Conservation (phyloP, 2,113 vertebrate species). For the Equus przewalskii region DNA sequence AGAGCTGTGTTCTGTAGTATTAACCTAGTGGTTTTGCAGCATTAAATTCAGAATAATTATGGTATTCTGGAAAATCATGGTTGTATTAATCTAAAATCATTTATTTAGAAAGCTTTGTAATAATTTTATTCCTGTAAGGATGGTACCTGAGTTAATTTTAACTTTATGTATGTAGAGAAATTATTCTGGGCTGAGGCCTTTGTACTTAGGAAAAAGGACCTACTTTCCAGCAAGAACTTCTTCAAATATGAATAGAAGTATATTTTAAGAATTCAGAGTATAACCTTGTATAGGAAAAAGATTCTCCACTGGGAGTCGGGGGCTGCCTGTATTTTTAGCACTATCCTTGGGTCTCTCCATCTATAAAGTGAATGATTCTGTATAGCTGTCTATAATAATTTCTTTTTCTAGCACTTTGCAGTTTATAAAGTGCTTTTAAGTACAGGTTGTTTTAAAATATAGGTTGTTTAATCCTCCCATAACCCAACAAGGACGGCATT, state of each 20-base stretch:
- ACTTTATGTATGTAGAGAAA: not conserved
- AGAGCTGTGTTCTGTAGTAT: not conserved
- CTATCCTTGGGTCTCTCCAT: not conserved
- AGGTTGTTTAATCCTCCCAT: not conserved
- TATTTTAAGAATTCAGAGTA: not conserved
- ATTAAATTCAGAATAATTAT: not conserved
- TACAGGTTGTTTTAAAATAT: not conserved
- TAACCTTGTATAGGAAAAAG: not conserved
- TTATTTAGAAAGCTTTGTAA: not conserved
- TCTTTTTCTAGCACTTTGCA: not conserved
- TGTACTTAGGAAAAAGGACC: not conserved
- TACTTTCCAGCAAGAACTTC: not conserved
- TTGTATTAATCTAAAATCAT: not conserved
- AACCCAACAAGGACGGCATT: not conserved
- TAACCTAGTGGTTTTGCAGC: not conserved
- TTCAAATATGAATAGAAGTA: not conserved
- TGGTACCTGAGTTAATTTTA: not conserved
- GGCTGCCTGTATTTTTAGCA: fast-evolving
- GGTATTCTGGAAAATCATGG: not conserved
- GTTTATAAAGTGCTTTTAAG: not conserved
- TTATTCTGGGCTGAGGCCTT: not conserved
- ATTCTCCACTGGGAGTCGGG: not conserved
- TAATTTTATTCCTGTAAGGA: not conserved
- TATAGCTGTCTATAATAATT: not conserved
- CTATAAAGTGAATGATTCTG: not conserved